These are phyloP conservation scores for Limnephilus lunatus DNA, from an alignment of 2,888 invertebrate genomes.

Conservation along the genomic window DNA sequence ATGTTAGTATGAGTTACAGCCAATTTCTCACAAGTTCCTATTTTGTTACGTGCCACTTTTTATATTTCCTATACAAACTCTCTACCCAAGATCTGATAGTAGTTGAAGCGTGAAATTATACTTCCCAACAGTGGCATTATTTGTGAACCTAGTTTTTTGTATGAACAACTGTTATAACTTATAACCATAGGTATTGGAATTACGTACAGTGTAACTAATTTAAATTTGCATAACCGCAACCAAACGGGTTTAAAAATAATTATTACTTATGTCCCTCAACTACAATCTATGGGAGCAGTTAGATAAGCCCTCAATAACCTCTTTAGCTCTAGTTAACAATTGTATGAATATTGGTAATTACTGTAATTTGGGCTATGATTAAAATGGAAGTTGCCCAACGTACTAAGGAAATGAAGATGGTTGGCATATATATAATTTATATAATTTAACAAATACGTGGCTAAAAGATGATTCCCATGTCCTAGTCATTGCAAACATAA, in stretches of 20 bases:
- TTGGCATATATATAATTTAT: background rate
- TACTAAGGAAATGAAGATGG: background rate
- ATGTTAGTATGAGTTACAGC: background rate
- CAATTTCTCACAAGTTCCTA: background rate
- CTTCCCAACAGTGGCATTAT: background rate
- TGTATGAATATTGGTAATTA: too few species aligned
- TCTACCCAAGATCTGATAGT: background rate
- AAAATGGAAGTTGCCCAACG: background rate
- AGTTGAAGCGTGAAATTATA: background rate
- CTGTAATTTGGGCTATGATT: background rate
- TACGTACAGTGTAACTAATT: background rate
- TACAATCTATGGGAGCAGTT: background rate
- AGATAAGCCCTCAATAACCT: background rate
- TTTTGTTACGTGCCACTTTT: background rate
- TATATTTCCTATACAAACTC: background rate
- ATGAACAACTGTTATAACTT: background rate
- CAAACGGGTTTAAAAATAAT: background rate
- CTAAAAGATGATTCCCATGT: background rate
- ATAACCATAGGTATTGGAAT: background rate
- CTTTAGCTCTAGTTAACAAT: background rate
- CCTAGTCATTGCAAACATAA: background rate
- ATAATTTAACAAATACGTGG: background rate
- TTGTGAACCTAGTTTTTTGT: background rate
- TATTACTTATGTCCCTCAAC: background rate
- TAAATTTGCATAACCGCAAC: conserved; percentile 17